Conservation (phyloP, 1,140 invertebrate genomes). For the Agrypnia vestita region DNA sequence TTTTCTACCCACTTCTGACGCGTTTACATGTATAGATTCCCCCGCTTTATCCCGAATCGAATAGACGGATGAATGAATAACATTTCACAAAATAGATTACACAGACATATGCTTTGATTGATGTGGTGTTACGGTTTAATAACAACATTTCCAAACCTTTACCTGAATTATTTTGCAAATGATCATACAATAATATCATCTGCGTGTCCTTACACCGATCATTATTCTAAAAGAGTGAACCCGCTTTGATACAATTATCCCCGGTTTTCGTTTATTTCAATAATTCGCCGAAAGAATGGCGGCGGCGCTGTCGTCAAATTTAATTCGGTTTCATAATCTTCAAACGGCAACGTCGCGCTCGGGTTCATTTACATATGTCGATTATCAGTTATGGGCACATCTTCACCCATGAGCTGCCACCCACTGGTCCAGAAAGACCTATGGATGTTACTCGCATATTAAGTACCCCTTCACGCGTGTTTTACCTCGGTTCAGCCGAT, state of each 20-base stretch:
- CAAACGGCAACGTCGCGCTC: constrained; percentile 24
- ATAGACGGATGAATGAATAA: no score
- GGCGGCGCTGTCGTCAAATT: constrained; percentile 26
- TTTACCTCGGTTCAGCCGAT: constrained; percentile 8
- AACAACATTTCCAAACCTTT: no score
- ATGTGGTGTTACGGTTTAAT: not conserved
- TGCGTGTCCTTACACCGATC: not conserved
- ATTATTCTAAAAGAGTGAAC: constrained; percentile 22
- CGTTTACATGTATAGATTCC: no score
- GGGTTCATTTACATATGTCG: constrained; percentile 37
- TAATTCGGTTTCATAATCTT: constrained; percentile 41
- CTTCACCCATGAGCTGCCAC: constrained; percentile 47
- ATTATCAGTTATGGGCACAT: constrained; percentile 40
- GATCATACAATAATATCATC: not conserved
- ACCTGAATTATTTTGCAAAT: not conserved
- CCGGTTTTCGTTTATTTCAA: constrained; percentile 30
- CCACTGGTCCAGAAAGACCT: constrained; percentile 48
- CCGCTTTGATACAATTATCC: constrained; percentile 36
- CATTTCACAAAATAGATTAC: no score
- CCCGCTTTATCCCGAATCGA: no score
- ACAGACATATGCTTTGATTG: not conserved
- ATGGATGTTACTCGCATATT: constrained; percentile 32
- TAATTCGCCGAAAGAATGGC: constrained; percentile 37
- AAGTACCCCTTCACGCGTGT: constrained; percentile 47
- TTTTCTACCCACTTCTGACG: no score